These are phyloP conservation scores for Stegastes partitus DNA, from an alignment of 2,113 vertebrate species.

Conservation along the genomic window DNA sequence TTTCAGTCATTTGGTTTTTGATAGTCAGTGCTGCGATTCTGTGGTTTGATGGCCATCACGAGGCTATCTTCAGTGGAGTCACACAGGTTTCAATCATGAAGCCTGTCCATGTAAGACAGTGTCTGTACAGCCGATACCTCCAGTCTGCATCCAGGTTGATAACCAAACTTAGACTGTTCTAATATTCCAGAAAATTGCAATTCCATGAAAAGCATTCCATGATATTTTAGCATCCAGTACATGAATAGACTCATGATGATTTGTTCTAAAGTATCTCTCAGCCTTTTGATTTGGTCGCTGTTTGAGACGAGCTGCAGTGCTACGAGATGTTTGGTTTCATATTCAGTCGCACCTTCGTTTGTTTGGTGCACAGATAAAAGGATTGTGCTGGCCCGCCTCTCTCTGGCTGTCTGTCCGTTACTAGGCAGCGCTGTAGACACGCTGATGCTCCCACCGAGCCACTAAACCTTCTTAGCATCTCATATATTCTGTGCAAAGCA, in stretches of 20 bases:
- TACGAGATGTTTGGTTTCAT: slow-evolving; percentile 36
- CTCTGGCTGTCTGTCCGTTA: slow-evolving; percentile 29
- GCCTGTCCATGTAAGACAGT: neutral
- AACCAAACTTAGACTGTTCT: slow-evolving; percentile 85
- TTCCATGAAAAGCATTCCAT: slow-evolving; percentile 85
- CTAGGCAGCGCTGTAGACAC: slow-evolving; percentile 19
- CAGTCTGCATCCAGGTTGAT: slow-evolving; percentile 79
- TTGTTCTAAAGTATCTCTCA: slow-evolving; percentile 43
- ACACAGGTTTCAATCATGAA: too few relatives aligned
- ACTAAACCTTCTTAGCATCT: slow-evolving; percentile 20
- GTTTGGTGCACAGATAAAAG: slow-evolving; percentile 46
- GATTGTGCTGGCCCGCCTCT: slow-evolving; percentile 32
- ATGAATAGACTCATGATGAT: slow-evolving; percentile 23
- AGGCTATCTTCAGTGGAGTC: too few relatives aligned
- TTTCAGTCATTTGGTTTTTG: too few relatives aligned
- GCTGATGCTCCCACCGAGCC: slow-evolving; percentile 31
- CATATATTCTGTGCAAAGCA: slow-evolving; percentile 29
- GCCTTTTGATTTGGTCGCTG: slow-evolving; percentile 22
- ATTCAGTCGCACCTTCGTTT: slow-evolving; percentile 30
- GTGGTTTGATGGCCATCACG: too few relatives aligned
- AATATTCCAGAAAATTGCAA: slow-evolving; percentile 74
- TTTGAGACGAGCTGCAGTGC: slow-evolving; percentile 15
- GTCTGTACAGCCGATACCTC: slow-evolving; percentile 39
- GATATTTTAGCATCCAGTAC: slow-evolving; percentile 22
- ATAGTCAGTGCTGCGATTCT: too few relatives aligned